phyloP scores from a whole-genome alignment of 2,113 vertebrate genomes.

The Silurus meridionalis region DNA sequence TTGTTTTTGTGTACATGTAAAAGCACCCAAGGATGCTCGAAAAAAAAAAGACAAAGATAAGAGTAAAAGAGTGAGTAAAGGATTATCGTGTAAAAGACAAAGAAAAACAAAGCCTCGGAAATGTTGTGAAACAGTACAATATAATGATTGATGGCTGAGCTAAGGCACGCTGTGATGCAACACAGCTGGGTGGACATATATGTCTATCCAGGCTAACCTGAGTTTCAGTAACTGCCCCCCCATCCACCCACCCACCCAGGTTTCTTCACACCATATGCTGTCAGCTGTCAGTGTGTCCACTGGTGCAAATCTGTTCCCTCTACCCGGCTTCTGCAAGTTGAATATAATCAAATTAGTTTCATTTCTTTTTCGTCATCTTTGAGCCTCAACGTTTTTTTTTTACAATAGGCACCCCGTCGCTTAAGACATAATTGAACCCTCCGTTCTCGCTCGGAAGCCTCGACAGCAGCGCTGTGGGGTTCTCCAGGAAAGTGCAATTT shows the following conservation, averaged over 20 bases:
- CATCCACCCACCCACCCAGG: not conserved
- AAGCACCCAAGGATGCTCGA: not conserved
- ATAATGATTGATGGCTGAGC: not conserved
- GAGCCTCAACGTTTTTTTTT: not conserved
- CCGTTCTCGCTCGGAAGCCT: not conserved
- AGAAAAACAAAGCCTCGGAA: not conserved
- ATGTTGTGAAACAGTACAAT: not conserved
- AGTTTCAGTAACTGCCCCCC: not conserved
- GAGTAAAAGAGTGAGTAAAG: not conserved
- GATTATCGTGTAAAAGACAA: not conserved
- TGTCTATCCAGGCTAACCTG: conserved; percentile 10
- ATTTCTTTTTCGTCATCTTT: conserved; percentile 28
- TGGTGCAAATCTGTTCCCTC: conserved; percentile 14
- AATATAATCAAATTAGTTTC: conserved; percentile 45
- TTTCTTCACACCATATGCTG: conserved; percentile 6
- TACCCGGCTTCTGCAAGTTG: conserved; percentile 13
- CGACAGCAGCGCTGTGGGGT: conserved; percentile 19
- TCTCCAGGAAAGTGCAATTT: conserved; percentile 22
- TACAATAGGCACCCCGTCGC: not conserved
- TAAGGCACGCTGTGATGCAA: not conserved
- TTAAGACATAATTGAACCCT: conserved; percentile 32
- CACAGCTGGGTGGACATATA: not conserved
- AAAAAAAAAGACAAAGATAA: not conserved
- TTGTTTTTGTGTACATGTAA: not conserved
- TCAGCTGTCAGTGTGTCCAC: conserved; percentile 38